Percentiles rank a stretch among this genome's conserved stretches.
These are phyloP conservation scores for Galago senegalensis DNA, from an alignment of 2,797 vertebrate genomes.

Conservation along the genomic window DNA sequence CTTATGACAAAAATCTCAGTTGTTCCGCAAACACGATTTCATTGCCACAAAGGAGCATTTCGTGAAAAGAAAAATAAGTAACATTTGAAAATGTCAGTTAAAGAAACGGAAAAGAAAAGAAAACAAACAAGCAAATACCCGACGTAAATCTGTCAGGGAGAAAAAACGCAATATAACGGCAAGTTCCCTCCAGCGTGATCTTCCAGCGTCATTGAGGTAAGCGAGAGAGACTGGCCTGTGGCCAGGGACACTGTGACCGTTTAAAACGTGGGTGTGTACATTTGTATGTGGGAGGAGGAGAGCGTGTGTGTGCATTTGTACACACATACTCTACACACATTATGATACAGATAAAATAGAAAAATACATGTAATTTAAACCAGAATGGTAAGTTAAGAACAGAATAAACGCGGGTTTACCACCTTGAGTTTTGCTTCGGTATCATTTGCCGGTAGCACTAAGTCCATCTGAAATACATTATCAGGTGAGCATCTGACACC, in stretches of 20 bases:
- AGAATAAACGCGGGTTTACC: conserved; percentile 81
- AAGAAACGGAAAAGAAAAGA: conserved; percentile 64
- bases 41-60: conserved; percentile 71
- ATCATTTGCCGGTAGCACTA: conserved; percentile 84
- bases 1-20: conserved; percentile 64
- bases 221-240: conserved; percentile 35
- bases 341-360: background rate
- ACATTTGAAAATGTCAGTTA: conserved; percentile 74
- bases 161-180: conserved; percentile 41
- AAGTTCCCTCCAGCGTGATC: conserved; percentile 36
- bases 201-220: conserved; percentile 15
- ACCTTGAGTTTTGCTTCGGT: conserved; percentile 81
- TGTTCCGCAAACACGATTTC: conserved; percentile 72
- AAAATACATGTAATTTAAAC: background rate
- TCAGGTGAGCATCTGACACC: conserved; percentile 63
- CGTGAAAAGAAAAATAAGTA: conserved; percentile 73
- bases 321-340: background rate
- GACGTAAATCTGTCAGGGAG: conserved; percentile 51
- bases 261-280: background rate
- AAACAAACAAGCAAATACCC: background rate
- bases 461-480: conserved; percentile 86
- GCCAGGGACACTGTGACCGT: conserved; percentile 38
- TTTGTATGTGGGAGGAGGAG: background rate
- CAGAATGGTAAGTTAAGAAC: conserved; percentile 70
- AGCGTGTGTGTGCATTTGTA: background rate